Evolutionary conservation across 1,140 invertebrate genomes (phyloP), one percentile per base, ranked within the genome.

Genomic region (Cephus cinctus): DNA sequence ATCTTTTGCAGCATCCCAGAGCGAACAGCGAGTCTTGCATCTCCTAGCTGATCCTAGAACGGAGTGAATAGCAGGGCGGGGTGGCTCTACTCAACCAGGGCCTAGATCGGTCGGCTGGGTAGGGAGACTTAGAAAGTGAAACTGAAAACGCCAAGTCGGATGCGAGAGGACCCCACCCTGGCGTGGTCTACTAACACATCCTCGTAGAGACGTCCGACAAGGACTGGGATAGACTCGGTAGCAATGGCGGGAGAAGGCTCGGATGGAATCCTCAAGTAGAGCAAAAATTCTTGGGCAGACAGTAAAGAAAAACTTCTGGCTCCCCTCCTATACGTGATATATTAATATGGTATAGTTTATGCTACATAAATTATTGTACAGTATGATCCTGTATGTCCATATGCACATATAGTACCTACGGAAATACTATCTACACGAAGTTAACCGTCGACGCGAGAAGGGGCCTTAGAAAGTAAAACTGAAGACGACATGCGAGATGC

Each of bases 101-200:
- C 25, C 25, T 38, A 36, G 40, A 49, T 45, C 18, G 40, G 32
- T 20, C 18, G 14, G 45, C 23, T 22, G 34, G 31, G 16, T 36
- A 46, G 47, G 27, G 49, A 49, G 52, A 53, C 54, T 68, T 69
- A 69, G 67, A 68, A 71, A 68, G 68, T 68, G 68, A 71, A 71
- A 69, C 68, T 68, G 67, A 68, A 68, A 67, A 64, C 66, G 57
- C 52, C 54, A 57, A 66, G 56, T 64, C 58, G 61, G 61, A 69
- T 66, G 63, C 65, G 65, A 61, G 53, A 50, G 36, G 64, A 67
- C 68, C 65, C 67, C 65, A 71, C 68, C 68, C 68, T 69, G 68
- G 65, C 63, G 61, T 55, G 56, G 58, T 53, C 39, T 41, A 18
- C 9, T 9, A 9, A 9, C 16, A n/a, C 6, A n/a, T 27, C 6